Percentiles rank a stretch among this genome's conserved stretches.
Evolutionary conservation across 2,888 invertebrate species (phyloP).

Genomic region (Drosophila mulleri): DNA sequence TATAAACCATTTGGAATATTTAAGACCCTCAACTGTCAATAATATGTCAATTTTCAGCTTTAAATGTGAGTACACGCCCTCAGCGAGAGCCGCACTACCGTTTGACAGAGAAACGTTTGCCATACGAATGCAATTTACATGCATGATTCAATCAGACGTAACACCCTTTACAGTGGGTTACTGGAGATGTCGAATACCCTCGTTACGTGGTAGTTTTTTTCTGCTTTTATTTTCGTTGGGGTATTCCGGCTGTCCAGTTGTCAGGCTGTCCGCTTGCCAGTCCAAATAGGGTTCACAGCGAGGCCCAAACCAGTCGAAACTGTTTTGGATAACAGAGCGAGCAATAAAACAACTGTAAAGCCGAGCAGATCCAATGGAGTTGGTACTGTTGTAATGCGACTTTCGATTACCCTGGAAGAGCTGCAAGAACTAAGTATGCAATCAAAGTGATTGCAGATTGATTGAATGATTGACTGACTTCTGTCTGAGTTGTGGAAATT

Average conservation of each 20-base stretch:
- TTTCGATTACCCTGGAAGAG: not conserved
- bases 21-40: constrained; percentile 58
- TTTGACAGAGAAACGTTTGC: not conserved
- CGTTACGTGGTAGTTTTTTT: constrained; percentile 10
- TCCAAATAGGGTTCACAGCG: constrained; percentile 33
- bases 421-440: not conserved
- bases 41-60: constrained; percentile 34
- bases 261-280: constrained; percentile 27
- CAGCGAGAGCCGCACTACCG: not conserved
- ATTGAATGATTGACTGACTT: too few species aligned
- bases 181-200: constrained; percentile 30
- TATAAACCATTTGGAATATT: constrained; percentile 55
- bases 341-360: constrained; percentile 18
- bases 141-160: constrained; percentile 14
- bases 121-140: constrained; percentile 10
- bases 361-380: constrained; percentile 1
- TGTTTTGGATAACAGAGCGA: constrained; percentile 1
- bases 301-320: constrained; percentile 25
- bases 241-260: constrained; percentile 27
- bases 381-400: not conserved
- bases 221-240: constrained; percentile 11
- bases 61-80: not conserved
- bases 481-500: too few species aligned
- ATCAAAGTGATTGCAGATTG: too few species aligned
- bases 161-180: constrained; percentile 19